phyloP scores from a whole-genome alignment of 2,888 invertebrate genomes.

The Hylaea fasciaria region DNA sequence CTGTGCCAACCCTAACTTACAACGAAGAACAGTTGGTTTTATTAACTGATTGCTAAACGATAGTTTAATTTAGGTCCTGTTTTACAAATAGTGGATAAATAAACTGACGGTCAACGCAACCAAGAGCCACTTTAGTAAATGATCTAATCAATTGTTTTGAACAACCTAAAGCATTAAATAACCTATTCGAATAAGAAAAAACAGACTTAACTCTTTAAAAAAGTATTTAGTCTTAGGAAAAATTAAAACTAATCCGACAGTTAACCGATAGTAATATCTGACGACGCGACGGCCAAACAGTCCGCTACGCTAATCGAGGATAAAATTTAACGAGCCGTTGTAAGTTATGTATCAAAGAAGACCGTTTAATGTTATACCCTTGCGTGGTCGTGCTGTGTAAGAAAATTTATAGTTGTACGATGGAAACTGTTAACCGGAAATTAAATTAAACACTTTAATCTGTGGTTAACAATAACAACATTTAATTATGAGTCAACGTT shows the following conservation, averaged over 20 bases:
- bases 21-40: constrained; percentile 25
- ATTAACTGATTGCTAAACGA: constrained; percentile 10
- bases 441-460: constrained; percentile 10
- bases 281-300: not conserved
- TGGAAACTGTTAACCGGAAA: constrained; percentile 9
- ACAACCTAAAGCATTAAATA: no score
- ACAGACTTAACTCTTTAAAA: no score
- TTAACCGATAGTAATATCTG: no score
- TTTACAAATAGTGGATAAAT: not conserved
- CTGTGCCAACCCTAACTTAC: constrained; percentile 23
- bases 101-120: not conserved
- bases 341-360: constrained; percentile 21
- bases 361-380: constrained; percentile 14
- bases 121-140: no score
- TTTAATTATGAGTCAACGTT: not conserved
- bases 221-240: no score
- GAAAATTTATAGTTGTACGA: constrained; percentile 9
- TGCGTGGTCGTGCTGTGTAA: constrained; percentile 15
- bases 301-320: constrained; percentile 17
- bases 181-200: no score
- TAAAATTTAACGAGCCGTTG: constrained; percentile 26
- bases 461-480: constrained; percentile 5
- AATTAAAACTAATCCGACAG: no score
- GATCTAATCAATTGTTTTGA: no score
- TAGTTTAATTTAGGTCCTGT: not conserved